Base-by-base conservation (phyloP, 2,113 vertebrate species). In the Cyanistes caeruleus region DNA sequence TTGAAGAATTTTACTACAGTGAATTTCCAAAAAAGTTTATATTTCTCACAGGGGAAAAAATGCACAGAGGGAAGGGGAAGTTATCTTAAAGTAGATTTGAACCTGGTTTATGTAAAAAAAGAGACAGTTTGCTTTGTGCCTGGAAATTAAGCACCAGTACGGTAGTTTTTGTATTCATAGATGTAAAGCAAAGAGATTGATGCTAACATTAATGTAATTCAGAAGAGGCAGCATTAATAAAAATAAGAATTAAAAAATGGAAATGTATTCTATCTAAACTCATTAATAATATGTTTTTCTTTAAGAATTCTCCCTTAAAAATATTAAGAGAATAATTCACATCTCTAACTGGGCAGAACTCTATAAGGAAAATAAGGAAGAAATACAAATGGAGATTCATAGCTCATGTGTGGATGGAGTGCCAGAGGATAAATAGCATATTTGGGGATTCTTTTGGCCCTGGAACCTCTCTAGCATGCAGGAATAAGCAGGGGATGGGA, bases 201-300 rank as follows among this genome's bases (percentile, higher is more conserved):
- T 90, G 51, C n/a, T 69, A 92, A 63, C 30, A 77, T 55, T 88
- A 95, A 76, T 74, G 52, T 48, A 83, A 88, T 67, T 73, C 75
- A 80, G 64, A 73, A 70, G 62, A 90, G 18, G 14, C 7, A 72
- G 19, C 30, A 76, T 73, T 62, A 85, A 89, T 78, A 95, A 94
- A 83, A 94, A 72, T 51, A 31, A 85, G 51, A 91, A 77, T 39
- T 84, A 21, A 83, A 79, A 84, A 85, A 91, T 87, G 52, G 64
- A 86, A 92, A 93, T 90, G 48, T 74, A 70, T 85, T 91, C 85
- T 74, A 63, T 51, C 10, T 70, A 63, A 94, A 90, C 30, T 72
- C 58, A 64, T 33, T 90, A 91, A 83, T 88, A 73, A 82, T 44
- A n/a, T 0, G 2, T 1, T 83, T 91, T 80, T 80, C 43, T 59